Evolutionary conservation across 2,888 invertebrate species (phyloP).

Genomic region (Chydorus sphaericus): DNA sequence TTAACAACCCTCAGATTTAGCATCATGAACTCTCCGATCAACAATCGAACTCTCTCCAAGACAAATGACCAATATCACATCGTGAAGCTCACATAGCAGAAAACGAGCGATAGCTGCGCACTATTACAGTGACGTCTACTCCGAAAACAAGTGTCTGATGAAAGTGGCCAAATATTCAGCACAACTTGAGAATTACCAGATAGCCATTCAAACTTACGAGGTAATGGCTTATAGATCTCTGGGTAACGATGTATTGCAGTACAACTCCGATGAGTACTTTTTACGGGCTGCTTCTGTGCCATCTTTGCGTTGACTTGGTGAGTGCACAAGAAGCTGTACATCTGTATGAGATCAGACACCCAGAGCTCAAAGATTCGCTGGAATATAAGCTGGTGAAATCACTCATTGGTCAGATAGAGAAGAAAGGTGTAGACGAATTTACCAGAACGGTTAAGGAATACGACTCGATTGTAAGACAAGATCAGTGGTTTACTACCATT

Average conservation of each 20-base stretch:
- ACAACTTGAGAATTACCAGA: slow-evolving; percentile 88
- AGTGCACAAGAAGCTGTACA: slow-evolving; percentile 90
- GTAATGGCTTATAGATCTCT: slow-evolving; percentile 79
- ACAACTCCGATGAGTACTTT: slow-evolving; percentile 97
- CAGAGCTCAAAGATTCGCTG: slow-evolving; percentile 86
- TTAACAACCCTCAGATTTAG: too few relatives aligned
- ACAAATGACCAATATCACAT: too few relatives aligned
- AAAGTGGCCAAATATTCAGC: slow-evolving; percentile 97
- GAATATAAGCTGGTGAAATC: slow-evolving; percentile 87
- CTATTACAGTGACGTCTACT: too few relatives aligned
- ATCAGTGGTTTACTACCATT: slow-evolving; percentile 95
- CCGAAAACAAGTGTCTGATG: slow-evolving; percentile 93
- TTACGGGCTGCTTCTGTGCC: slow-evolving; percentile 93
- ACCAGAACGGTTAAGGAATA: slow-evolving; percentile 90
- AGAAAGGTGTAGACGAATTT: slow-evolving; percentile 87
- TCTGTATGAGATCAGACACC: slow-evolving; percentile 84
- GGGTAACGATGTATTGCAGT: slow-evolving; percentile 89
- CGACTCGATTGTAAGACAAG: slow-evolving; percentile 90
- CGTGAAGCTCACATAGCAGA: too few relatives aligned
- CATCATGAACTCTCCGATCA: too few relatives aligned
- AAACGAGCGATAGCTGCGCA: too few relatives aligned
- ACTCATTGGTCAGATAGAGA: slow-evolving; percentile 46
- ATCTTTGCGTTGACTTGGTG: slow-evolving; percentile 83
- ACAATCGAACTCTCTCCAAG: too few relatives aligned
- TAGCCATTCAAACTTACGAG: slow-evolving; percentile 93